Conservation (phyloP, 2,113 vertebrate genomes). For the Mustela lutreola region DNA sequence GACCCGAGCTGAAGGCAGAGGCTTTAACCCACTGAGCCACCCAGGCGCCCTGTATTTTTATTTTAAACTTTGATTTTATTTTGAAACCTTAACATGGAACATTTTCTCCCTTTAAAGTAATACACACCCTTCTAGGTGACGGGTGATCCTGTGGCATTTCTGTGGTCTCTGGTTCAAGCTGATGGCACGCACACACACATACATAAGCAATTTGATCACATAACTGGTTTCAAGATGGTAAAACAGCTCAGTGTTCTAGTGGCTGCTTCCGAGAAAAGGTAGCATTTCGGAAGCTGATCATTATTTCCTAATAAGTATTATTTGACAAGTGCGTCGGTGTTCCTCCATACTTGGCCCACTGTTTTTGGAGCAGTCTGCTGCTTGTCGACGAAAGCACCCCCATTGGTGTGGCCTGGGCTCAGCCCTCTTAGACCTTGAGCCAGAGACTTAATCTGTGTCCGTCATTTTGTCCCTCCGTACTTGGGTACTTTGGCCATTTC, state of each 20-base stretch:
- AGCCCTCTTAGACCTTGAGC: neutral
- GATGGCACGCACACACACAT: neutral
- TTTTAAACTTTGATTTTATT: constrained; percentile 7
- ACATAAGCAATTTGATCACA: neutral
- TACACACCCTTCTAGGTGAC: too few relatives aligned
- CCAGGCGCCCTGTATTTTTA: neutral
- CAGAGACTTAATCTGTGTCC: neutral
- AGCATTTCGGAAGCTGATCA: neutral
- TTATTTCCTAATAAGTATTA: neutral
- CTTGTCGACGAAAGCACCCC: neutral
- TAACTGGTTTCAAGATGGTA: neutral
- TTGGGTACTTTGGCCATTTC: neutral
- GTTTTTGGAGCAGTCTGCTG: neutral
- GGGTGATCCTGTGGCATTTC: neutral
- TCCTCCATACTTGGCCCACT: neutral
- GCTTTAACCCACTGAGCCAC: too few relatives aligned
- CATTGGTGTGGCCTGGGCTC: neutral
- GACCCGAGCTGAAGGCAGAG: too few relatives aligned
- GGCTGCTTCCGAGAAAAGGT: neutral
- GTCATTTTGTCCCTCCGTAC: neutral
- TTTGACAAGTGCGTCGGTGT: neutral
- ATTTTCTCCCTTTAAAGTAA: constrained; percentile 22
- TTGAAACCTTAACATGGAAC: neutral
- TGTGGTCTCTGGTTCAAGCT: neutral
- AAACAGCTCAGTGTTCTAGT: neutral